phyloP scores from a whole-genome alignment of 2,113 vertebrate genomes.

The Actinemys pallida region DNA sequence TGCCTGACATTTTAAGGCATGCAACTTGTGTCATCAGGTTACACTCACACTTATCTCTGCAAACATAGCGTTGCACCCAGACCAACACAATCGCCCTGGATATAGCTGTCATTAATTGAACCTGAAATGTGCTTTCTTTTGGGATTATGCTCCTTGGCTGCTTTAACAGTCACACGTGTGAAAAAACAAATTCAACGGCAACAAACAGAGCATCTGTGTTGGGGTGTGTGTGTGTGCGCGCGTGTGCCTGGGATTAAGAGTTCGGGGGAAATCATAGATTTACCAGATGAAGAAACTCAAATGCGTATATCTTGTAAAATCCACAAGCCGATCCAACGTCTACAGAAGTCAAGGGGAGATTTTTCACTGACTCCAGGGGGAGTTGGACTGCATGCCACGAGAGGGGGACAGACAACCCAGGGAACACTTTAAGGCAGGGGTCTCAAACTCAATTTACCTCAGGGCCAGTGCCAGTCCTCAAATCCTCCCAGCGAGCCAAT shows the following conservation, averaged over 20 bases:
- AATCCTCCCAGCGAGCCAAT: too few relatives aligned
- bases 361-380: background rate
- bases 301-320: background rate
- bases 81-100: background rate
- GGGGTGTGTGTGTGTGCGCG: accelerated
- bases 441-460: too few relatives aligned
- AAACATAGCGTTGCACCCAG: constrained; percentile 71
- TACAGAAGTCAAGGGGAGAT: background rate
- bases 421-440: background rate
- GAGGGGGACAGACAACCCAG: background rate
- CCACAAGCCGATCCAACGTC: background rate
- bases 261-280: accelerated
- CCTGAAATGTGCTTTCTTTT: constrained; percentile 48
- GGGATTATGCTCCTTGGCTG: background rate
- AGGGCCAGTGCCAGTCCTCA: too few relatives aligned
- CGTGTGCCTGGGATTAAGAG: accelerated
- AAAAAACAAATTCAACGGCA: background rate
- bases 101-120: constrained; percentile 53
- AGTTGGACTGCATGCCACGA: background rate
- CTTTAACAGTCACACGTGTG: accelerated
- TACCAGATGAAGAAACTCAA: accelerated
- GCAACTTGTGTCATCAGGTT: constrained; percentile 81
- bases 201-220: accelerated
- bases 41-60: constrained; percentile 74
- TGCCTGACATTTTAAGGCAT: constrained; percentile 78